Evolutionary conservation across 2,797 vertebrate species (phyloP).

Genomic region (Sciurus vulgaris): DNA sequence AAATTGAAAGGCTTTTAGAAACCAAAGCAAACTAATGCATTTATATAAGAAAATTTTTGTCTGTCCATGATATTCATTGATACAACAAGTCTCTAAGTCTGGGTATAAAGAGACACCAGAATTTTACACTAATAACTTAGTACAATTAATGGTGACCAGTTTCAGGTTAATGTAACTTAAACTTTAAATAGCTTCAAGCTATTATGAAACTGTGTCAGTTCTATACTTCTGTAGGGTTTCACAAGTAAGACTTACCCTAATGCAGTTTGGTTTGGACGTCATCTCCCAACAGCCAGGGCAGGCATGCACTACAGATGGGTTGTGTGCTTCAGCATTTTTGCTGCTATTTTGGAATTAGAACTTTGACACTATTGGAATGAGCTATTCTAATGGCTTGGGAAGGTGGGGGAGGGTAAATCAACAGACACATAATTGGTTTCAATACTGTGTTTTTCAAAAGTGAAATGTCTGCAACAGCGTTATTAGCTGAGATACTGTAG

Average conservation of each 20-base stretch:
- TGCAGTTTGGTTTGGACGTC: background rate
- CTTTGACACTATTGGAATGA: conserved; percentile 62
- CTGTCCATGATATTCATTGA: background rate
- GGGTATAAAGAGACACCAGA: background rate
- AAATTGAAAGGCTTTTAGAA: conserved; percentile 21
- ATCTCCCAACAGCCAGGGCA: conserved; percentile 34
- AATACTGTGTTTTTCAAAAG: conserved; percentile 75
- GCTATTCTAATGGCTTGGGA: background rate
- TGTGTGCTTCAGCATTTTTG: conserved; percentile 15
- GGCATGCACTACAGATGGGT: background rate
- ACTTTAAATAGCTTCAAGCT: background rate
- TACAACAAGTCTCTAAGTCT: background rate
- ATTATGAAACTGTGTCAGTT: background rate
- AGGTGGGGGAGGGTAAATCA: conserved; percentile 51
- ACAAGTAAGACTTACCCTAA: conserved; percentile 9
- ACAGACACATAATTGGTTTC: conserved; percentile 78
- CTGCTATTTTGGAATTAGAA: conserved; percentile 42
- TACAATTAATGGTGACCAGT: background rate
- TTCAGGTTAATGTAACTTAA: background rate
- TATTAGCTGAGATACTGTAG: conserved; percentile 86
- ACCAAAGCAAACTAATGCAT: background rate
- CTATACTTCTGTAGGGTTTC: background rate
- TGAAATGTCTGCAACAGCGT: conserved; percentile 71
- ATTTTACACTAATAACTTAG: background rate
- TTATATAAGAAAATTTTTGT: background rate